phyloP scores from a whole-genome alignment of 2,888 invertebrate species.

The Spialia ferax region DNA sequence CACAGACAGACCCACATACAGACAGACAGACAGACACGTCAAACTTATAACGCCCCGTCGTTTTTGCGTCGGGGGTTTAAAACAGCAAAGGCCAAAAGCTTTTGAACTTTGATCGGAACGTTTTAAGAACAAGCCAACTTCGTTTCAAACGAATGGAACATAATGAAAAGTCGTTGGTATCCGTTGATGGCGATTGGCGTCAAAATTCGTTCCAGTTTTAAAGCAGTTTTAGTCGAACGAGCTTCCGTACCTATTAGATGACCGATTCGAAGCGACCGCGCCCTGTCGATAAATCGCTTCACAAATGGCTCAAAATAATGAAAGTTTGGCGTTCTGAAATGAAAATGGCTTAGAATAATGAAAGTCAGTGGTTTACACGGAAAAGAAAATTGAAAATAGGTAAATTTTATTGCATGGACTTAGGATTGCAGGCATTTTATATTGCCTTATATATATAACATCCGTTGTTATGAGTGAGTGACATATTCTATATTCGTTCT shows the following conservation, averaged over 20 bases:
- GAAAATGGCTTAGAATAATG: slow-evolving; percentile 5
- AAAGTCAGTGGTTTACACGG: not conserved
- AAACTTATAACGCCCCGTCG: too few relatives aligned
- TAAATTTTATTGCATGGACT: not conserved
- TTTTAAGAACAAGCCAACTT: slow-evolving; percentile 11
- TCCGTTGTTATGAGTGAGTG: too few relatives aligned
- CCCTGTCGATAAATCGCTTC: slow-evolving; percentile 44
- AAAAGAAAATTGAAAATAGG: not conserved
- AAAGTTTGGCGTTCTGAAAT: slow-evolving; percentile 10
- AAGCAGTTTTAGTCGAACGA: slow-evolving; percentile 53
- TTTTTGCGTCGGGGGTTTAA: too few relatives aligned
- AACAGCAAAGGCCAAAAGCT: slow-evolving; percentile 6
- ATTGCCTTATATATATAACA: too few relatives aligned
- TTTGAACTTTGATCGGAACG: slow-evolving; percentile 13
- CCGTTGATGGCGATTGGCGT: slow-evolving; percentile 39
- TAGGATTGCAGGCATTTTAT: not conserved
- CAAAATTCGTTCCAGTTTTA: slow-evolving; percentile 48
- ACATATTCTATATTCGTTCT: too few relatives aligned
- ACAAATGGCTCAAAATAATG: slow-evolving; percentile 41
- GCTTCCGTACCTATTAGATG: slow-evolving; percentile 52
- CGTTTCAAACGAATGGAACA: slow-evolving; percentile 43
- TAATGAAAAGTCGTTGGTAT: slow-evolving; percentile 44
- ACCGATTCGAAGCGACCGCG: slow-evolving; percentile 42
- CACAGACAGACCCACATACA: too few relatives aligned
- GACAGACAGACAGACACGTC: too few relatives aligned